Conservation (phyloP, 2,888 invertebrate genomes). For the Epistrophe grossulariae region DNA sequence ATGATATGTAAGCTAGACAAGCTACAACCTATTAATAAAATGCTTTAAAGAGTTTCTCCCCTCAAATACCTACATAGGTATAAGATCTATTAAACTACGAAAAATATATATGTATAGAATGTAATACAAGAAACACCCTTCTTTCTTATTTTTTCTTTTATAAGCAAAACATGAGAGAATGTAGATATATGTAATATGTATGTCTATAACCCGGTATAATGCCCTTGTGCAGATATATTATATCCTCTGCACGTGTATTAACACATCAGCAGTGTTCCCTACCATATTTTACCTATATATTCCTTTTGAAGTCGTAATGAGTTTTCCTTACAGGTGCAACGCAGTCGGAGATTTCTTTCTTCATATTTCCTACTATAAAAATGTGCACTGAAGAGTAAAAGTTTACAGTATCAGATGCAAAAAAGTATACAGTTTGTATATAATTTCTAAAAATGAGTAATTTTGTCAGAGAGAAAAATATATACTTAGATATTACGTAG, state of each 20-base stretch:
- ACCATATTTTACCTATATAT: not conserved
- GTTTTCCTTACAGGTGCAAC: conserved; percentile 61
- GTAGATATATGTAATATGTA: not conserved
- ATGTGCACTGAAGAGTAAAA: conserved; percentile 3
- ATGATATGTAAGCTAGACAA: not conserved
- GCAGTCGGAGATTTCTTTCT: conserved; percentile 6
- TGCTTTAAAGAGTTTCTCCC: conserved; percentile 1
- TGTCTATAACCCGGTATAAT: conserved; percentile 24
- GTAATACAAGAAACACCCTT: conserved; percentile 15
- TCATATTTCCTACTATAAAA: not conserved
- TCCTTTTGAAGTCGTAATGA: conserved; percentile 57
- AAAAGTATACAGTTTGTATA: not conserved
- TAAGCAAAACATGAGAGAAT: not conserved
- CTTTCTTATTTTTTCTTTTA: not conserved
- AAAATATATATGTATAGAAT: not conserved
- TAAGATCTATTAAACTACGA: conserved; percentile 34
- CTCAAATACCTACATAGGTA: too few species aligned
- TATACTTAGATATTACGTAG: too few species aligned
- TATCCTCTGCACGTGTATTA: conserved; percentile 39
- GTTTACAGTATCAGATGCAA: conserved; percentile 32
- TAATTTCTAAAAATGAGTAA: too few species aligned
- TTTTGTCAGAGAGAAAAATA: too few species aligned
- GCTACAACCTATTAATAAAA: conserved; percentile 20
- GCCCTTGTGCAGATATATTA: conserved; percentile 35
- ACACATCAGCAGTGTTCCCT: conserved; percentile 34